Base-by-base conservation (phyloP, 2,888 invertebrate genomes). In the Clivina fossor region DNA sequence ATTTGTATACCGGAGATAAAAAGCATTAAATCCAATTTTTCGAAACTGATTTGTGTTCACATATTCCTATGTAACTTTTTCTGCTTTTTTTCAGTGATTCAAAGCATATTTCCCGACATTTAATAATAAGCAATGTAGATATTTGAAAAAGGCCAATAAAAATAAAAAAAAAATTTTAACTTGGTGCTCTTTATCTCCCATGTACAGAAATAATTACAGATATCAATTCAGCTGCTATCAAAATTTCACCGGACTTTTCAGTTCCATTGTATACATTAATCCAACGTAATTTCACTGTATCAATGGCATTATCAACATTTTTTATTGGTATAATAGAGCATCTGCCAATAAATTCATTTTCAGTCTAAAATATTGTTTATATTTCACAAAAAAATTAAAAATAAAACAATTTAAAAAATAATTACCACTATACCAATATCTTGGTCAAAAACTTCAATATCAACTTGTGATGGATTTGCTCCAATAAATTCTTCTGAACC, bases 361-460 rank as follows among this genome's bases (percentile, higher is more conserved):
- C 61, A 20, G 30, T 58, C 70, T 69, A 59, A 28, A 54, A 49
- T n/a, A n/a, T 43, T 24, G 48, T 24, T 44, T 30, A 15, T 9
- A 11, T 56, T 30, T 48, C 2, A 15, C 28, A 26, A 43, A 19
- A 5, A 57, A 8, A 16, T 37, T 15, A 22, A 38, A 3, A 24
- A 16, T 24, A 37, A 51, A 35, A 51, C 19, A 8, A 11, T 55
- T 28, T 15, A 40, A 30, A 18, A 32, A 47, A 19, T 22, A 58
- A 28, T 47, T 40, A 33, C 26, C 65, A 69, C 71, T 66, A 76
- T 76, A 55, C 68, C 72, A 58, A 69, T 65, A 64, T 79, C 78
- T 60, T 69, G 66, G 60, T 80, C 78, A 51, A 72, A 75, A 7
- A 75, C 69, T 64, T 79, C 76, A 2, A 79, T 49, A 1, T 75